Conservation (phyloP, 2,797 vertebrate genomes). For the Pangasius macronema region DNA sequence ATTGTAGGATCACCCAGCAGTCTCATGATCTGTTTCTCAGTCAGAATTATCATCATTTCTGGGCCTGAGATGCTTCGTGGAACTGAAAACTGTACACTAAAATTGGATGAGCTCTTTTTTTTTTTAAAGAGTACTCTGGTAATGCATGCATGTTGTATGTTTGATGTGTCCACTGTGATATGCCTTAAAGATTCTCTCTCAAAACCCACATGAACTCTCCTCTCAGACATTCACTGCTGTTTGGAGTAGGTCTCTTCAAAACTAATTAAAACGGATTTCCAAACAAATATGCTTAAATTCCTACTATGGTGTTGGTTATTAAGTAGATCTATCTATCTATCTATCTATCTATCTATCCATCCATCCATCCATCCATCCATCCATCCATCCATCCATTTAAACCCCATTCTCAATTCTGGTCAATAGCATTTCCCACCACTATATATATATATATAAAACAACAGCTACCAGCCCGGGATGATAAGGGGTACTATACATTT, state of each 20-base stretch:
- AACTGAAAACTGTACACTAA: not conserved
- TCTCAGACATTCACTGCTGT: not conserved
- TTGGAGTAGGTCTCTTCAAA: not conserved
- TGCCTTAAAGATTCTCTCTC: not conserved
- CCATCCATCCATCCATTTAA: no score
- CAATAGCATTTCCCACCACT: not conserved
- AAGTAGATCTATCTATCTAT: not conserved
- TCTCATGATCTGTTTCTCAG: not conserved
- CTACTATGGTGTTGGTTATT: not conserved
- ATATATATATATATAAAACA: not conserved
- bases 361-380: no score
- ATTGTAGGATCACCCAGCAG: no score
- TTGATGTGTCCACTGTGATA: not conserved
- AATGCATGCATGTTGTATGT: not conserved
- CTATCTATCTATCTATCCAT: no score
- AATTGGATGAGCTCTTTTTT: not conserved
- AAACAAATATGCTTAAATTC: not conserved
- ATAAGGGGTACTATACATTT: not conserved
- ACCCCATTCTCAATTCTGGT: not conserved
- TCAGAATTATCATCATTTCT: not conserved
- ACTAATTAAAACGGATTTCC: not conserved
- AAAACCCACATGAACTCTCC: not conserved
- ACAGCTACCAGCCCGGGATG: not conserved
- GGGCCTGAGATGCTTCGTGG: not conserved
- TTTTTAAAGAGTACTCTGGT: not conserved